Base-by-base conservation (phyloP, 1,140 invertebrate species). In the Diorhabda carinulata region DNA sequence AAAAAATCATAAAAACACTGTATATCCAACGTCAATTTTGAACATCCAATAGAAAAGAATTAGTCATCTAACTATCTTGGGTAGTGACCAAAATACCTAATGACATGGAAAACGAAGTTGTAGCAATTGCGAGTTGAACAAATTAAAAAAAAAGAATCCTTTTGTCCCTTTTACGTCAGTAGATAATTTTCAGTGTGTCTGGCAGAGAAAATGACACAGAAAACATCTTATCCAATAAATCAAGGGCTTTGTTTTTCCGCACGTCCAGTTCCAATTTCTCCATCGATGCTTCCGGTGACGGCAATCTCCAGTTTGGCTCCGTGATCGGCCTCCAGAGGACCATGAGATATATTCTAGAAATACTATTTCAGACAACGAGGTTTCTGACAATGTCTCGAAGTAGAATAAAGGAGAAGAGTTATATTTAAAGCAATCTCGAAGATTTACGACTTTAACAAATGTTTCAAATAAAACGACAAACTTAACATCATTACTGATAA, bases 221-320 rank as follows among this genome's bases (percentile, higher is more conserved):
- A 52, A 71, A 66, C 64, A 67, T 61, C 67, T 74, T 61, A 71
- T 75, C 73, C 74, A 73, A 74, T 75, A 77, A 77, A 77, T 77
- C 75, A 72, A 69, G 70, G 67, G 64, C 72, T 75, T 74, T 75
- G 75, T 77, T 77, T 75, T 77, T 74, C 75, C 75, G 72, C 75
- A 75, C 75, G 75, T 75, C 72, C 67, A 72, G 67, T 71, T 73
- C 70, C 72, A 72, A 75, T 76, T 70, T 75, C 72, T 66, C 67
- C 70, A 71, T 71, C 67, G 66, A 72, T 74, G 69, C 70, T 66
- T 66, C 64, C 67, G 70, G 59, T 63, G 62, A 58, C 65, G 69
- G 66, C 72, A 74, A 74, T 74, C 71, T 74, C 71, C 60, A 72
- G 69, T 67, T 69, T 58, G 70, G 60, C 68, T 71, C 68, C 74